Evolutionary conservation across 2,888 invertebrate species (phyloP).

Genomic region (Idaea dimidiata): DNA sequence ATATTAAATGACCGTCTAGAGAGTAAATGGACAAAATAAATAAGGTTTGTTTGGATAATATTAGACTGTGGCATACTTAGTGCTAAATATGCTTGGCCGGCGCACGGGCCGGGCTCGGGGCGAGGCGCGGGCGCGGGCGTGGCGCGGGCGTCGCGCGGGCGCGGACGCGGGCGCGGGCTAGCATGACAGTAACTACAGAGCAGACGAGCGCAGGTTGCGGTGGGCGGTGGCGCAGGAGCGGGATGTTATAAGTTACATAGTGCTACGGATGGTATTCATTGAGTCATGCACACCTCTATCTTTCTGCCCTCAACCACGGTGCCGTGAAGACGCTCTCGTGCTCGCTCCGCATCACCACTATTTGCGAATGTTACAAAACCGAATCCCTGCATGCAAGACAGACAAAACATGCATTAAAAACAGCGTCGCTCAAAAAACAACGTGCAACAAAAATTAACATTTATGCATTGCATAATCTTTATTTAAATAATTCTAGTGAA

Average conservation of each 20-base stretch:
- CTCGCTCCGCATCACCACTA: conserved; percentile 99
- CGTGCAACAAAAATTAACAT: conserved; percentile 88
- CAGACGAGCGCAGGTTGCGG: conserved; percentile 79
- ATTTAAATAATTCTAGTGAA: conserved; percentile 74
- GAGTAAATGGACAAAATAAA: conserved; percentile 83
- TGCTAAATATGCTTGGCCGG: too few species aligned
- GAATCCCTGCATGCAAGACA: conserved; percentile 99
- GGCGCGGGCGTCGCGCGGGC: conserved; percentile 40
- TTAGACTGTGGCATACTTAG: too few species aligned
- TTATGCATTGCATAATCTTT: conserved; percentile 82
- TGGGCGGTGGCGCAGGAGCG: conserved; percentile 79
- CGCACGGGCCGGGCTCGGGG: conserved; percentile 57
- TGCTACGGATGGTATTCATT: conserved; percentile 83
- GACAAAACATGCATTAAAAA: conserved; percentile 96
- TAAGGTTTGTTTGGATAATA: conserved; percentile 80
- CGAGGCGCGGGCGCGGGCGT: too few species aligned
- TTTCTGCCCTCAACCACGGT: conserved; percentile 99
- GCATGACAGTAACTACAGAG: conserved; percentile 80
- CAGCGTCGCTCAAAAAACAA: conserved; percentile 89
- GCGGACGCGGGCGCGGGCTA: conserved; percentile 52
- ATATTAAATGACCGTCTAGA: conserved; percentile 85
- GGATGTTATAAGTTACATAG: conserved; percentile 84
- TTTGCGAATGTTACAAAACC: conserved; percentile 99
- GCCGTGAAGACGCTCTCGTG: conserved; percentile 99
- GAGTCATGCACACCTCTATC: conserved; percentile 99